A percentile compares a stretch with the other conserved stretches of the same genome.
Conservation (phyloP, 2,888 invertebrate species). For the Andrena bicolor region DNA sequence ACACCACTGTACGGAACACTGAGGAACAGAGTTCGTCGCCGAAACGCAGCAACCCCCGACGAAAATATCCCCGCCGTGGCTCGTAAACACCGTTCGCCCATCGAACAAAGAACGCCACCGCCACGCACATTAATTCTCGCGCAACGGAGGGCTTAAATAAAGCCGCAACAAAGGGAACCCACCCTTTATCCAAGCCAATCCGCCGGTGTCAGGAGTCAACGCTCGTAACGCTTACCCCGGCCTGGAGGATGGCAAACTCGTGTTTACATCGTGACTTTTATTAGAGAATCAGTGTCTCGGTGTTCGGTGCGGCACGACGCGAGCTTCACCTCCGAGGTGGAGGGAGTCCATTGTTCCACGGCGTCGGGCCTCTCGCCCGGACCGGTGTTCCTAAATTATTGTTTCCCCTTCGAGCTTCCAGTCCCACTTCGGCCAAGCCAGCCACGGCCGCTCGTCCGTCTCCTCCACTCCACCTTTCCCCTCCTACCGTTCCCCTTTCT, state of each 20-base stretch:
- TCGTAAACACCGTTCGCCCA: neutral
- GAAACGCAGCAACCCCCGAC: neutral
- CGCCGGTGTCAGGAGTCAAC: conserved; percentile 38
- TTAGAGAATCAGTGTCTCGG: conserved; percentile 73
- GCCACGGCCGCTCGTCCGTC: conserved; percentile 1
- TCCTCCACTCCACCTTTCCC: neutral
- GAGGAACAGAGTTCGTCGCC: too few relatives aligned
- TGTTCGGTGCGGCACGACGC: conserved; percentile 50
- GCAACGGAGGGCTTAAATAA: conserved; percentile 17
- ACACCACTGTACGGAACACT: too few relatives aligned
- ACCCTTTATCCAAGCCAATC: conserved; percentile 25
- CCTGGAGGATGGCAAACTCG: conserved; percentile 41
- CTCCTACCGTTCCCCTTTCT: conserved; percentile 13
- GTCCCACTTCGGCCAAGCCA: conserved; percentile 8
- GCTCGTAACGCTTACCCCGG: conserved; percentile 31
- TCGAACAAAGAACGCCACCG: conserved; percentile 24
- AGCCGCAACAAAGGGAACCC: conserved; percentile 33
- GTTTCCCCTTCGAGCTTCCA: conserved; percentile 65
- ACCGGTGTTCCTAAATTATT: conserved; percentile 72
- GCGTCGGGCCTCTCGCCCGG: conserved; percentile 50
- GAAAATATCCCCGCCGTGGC: neutral
- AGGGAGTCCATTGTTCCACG: conserved; percentile 59
- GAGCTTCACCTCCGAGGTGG: conserved; percentile 42
- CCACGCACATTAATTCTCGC: conserved; percentile 44
- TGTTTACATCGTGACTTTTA: conserved; percentile 72